These are phyloP conservation scores for Watsonalla binaria DNA, from an alignment of 2,888 invertebrate species.

Conservation along the genomic window DNA sequence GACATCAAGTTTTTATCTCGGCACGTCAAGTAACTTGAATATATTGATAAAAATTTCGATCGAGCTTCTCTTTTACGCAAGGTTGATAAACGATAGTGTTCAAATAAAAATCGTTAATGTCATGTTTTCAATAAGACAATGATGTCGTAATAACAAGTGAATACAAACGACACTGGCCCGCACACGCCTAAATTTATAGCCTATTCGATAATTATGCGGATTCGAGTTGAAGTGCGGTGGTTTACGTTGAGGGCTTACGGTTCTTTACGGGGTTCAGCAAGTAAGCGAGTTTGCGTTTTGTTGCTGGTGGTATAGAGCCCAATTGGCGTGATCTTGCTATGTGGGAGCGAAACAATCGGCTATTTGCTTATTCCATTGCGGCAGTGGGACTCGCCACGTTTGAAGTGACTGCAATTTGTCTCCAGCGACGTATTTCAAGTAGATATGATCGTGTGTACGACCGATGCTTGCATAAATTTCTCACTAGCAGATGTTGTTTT, in stretches of 20 bases:
- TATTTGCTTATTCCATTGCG: conserved; percentile 58
- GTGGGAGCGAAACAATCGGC: conserved; percentile 51
- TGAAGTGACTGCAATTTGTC: conserved; percentile 75
- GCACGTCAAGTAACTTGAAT: conserved; percentile 33
- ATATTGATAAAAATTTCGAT: conserved; percentile 29
- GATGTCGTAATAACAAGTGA: conserved; percentile 34
- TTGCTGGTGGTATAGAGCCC: conserved; percentile 42
- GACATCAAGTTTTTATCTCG: conserved; percentile 42
- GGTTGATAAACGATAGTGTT: conserved; percentile 23
- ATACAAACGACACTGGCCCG: conserved; percentile 31
- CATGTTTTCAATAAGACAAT: conserved; percentile 25
- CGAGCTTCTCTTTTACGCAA: conserved; percentile 31
- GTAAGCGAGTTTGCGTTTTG: conserved; percentile 55
- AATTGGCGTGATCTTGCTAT: conserved; percentile 28
- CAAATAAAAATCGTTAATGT: conserved; percentile 11
- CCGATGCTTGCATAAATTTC: conserved; percentile 62
- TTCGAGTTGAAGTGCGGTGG: conserved; percentile 61
- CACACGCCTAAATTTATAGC: conserved; percentile 61
- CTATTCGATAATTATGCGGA: conserved; percentile 72
- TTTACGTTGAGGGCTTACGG: conserved; percentile 59
- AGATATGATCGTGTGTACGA: conserved; percentile 72
- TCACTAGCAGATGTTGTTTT: conserved; percentile 65
- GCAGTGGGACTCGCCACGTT: conserved; percentile 56
- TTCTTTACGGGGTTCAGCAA: conserved; percentile 48
- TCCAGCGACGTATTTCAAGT: conserved; percentile 63